phyloP scores from a whole-genome alignment of 2,113 vertebrate species.

The Calypte anna region DNA sequence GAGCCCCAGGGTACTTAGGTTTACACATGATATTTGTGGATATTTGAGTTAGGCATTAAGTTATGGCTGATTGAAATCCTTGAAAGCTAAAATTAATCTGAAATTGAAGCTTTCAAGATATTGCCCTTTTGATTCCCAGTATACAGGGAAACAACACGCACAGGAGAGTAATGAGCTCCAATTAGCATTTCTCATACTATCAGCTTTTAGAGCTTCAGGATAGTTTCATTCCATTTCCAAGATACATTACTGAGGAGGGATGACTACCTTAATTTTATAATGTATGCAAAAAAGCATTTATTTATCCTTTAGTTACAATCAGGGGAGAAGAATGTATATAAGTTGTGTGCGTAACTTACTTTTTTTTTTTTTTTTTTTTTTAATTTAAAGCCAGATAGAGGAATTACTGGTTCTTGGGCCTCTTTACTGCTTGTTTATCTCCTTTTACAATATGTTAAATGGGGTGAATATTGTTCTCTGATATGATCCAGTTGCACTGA shows the following conservation, averaged over 20 bases:
- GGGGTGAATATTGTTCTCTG: neutral
- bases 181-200: neutral
- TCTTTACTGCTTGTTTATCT: neutral
- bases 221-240: neutral
- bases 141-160: neutral
- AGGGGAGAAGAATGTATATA: neutral
- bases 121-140: neutral
- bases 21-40: neutral
- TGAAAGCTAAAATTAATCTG: neutral
- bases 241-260: neutral
- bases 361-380: neutral
- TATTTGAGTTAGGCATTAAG: neutral
- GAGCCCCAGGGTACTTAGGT: neutral
- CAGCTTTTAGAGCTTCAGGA: neutral
- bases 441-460: neutral
- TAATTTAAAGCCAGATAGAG: neutral
- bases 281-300: neutral
- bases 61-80: neutral
- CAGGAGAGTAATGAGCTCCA: neutral
- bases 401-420: neutral
- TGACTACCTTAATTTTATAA: neutral
- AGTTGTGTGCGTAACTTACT: neutral
- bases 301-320: neutral
- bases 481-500: neutral
- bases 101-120: neutral